Evolutionary conservation across 2,888 invertebrate genomes (phyloP).

Genomic region (Azorinus chamasolen): DNA sequence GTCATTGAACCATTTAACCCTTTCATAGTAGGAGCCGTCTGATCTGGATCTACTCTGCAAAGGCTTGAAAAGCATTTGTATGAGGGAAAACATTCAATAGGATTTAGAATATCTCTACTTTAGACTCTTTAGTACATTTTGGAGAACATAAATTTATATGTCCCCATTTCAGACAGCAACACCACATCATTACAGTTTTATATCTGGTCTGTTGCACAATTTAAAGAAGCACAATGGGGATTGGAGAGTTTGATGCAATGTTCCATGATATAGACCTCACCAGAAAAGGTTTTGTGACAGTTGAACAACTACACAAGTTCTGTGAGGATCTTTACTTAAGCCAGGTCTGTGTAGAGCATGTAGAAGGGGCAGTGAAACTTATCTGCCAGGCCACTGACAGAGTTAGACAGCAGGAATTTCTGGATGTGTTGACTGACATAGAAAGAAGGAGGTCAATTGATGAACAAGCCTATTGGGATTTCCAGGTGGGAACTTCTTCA

Average conservation of each 20-base stretch:
- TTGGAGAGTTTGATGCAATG: slow-evolving; percentile 71
- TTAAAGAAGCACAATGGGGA: slow-evolving; percentile 62
- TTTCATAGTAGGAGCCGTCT: too few species aligned
- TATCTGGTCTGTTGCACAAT: slow-evolving; percentile 13
- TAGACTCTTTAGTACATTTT: too few species aligned
- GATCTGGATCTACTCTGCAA: too few species aligned
- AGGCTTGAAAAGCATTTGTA: too few species aligned
- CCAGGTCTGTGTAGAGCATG: slow-evolving; percentile 67
- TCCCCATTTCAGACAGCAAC: too few species aligned
- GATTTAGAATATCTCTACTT: too few species aligned
- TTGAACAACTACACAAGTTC: slow-evolving; percentile 72
- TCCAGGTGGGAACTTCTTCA: slow-evolving; percentile 61
- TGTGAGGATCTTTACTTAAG: slow-evolving; percentile 71
- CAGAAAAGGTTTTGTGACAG: slow-evolving; percentile 73
- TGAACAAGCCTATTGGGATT: slow-evolving; percentile 83
- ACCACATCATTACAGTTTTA: background rate
- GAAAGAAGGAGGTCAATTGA: slow-evolving; percentile 76
- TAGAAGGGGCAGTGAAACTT: slow-evolving; percentile 71
- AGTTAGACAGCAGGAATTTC: slow-evolving; percentile 70
- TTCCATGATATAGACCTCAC: slow-evolving; percentile 78
- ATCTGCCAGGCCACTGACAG: slow-evolving; percentile 70
- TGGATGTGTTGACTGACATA: slow-evolving; percentile 78
- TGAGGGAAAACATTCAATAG: too few species aligned
- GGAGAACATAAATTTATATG: too few species aligned
- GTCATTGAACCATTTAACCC: too few species aligned